Conservation (phyloP, 1,140 invertebrate genomes). For the Drosophila orosa region DNA sequence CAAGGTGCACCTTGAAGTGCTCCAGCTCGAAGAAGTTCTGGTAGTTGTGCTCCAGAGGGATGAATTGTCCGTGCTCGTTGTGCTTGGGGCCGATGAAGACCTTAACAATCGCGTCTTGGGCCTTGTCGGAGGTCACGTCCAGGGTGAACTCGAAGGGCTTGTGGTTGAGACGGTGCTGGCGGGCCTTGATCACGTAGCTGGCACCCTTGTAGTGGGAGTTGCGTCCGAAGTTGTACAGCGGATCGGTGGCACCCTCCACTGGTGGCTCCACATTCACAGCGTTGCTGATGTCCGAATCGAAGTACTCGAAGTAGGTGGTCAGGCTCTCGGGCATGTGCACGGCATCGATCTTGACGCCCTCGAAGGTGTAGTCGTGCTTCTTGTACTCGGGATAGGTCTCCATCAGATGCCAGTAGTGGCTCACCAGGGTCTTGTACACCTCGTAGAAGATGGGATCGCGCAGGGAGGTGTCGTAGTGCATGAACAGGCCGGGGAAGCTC, state of each 20-base stretch:
- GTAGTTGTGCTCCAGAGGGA: slow-evolving; percentile 75
- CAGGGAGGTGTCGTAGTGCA: slow-evolving; percentile 86
- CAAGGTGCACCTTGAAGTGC: slow-evolving; percentile 76
- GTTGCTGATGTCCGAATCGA: slow-evolving; percentile 89
- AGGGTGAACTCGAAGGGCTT: slow-evolving; percentile 87
- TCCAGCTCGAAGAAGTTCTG: slow-evolving; percentile 83
- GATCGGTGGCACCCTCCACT: slow-evolving; percentile 60
- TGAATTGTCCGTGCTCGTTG: slow-evolving; percentile 84
- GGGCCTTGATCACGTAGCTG: slow-evolving; percentile 86
- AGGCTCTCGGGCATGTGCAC: slow-evolving; percentile 87
- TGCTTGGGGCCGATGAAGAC: slow-evolving; percentile 87
- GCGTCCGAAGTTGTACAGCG: slow-evolving; percentile 86
- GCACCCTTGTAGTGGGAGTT: slow-evolving; percentile 87
- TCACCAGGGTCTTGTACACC: slow-evolving; percentile 87
- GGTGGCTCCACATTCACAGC: slow-evolving; percentile 85
- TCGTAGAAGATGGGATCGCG: slow-evolving; percentile 89
- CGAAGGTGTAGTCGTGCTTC: slow-evolving; percentile 86
- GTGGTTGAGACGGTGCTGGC: slow-evolving; percentile 87
- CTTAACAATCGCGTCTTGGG: slow-evolving; percentile 85
- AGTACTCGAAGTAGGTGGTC: slow-evolving; percentile 89
- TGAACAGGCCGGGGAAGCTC: slow-evolving; percentile 85
- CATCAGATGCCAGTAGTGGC: slow-evolving; percentile 86
- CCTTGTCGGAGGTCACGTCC: slow-evolving; percentile 85
- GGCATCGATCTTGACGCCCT: slow-evolving; percentile 87
- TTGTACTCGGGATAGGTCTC: slow-evolving; percentile 85